phyloP scores from a whole-genome alignment of 1,140 invertebrate species.

The Alviniconcha marisindica region DNA sequence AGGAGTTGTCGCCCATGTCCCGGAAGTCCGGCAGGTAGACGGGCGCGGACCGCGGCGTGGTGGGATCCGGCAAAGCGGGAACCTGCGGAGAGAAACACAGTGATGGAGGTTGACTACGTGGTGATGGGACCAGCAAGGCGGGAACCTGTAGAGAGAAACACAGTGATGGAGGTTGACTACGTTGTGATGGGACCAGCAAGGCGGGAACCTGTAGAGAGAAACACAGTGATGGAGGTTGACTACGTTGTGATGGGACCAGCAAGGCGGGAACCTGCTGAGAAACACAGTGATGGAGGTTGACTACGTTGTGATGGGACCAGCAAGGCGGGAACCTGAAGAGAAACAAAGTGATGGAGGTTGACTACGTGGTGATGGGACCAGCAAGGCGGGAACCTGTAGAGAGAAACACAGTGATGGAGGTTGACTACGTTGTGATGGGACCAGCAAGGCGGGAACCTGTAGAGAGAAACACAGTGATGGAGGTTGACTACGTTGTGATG shows the following conservation, averaged over 20 bases:
- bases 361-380: slow-evolving; percentile 63
- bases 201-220: slow-evolving; percentile 55
- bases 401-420: slow-evolving; percentile 2
- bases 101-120: slow-evolving; percentile 54
- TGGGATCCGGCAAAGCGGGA: slow-evolving; percentile 62
- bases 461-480: too few species aligned
- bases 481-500: slow-evolving; percentile 60
- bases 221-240: not conserved
- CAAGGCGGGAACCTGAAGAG: too few species aligned
- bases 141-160: not conserved
- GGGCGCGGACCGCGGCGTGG: slow-evolving; percentile 61
- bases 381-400: slow-evolving; percentile 59
- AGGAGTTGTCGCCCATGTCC: slow-evolving; percentile 51
- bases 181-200: slow-evolving; percentile 64
- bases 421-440: not conserved
- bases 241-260: too few species aligned
- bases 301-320: too few species aligned
- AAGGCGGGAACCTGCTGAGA: not conserved
- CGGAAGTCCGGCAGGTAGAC: slow-evolving; percentile 60
- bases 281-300: not conserved
- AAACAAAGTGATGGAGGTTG: too few species aligned
- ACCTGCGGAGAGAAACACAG: slow-evolving; percentile 48
- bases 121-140: slow-evolving; percentile 57
- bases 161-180: slow-evolving; percentile 49
- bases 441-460: too few species aligned